Conservation (phyloP, 64 coral and sea anemone species). For the Stichodactyla helianthus region DNA sequence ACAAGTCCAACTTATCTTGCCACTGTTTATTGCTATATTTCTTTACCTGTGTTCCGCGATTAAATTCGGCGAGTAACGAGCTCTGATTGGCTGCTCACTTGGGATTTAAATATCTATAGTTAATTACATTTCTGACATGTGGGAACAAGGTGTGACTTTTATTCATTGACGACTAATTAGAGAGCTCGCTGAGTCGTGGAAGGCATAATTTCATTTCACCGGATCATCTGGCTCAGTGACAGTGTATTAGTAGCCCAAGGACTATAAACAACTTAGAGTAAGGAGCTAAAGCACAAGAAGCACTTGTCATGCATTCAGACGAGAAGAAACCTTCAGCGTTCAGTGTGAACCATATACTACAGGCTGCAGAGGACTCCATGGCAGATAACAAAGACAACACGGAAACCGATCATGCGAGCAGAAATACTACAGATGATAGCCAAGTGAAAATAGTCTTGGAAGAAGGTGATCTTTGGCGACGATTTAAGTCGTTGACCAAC, state of each 20-base stretch:
- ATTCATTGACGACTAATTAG: constrained; percentile 99
- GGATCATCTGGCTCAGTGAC: constrained; percentile 58
- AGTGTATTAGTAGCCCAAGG: constrained; percentile 65
- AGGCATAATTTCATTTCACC: constrained; percentile 77
- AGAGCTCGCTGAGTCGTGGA: constrained; percentile 70
- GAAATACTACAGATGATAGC: constrained; percentile 35
- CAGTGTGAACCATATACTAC: constrained; percentile 76
- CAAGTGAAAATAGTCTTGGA: constrained; percentile 84
- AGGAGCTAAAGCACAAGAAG: constrained; percentile 43
- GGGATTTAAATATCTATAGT: constrained; percentile 89
- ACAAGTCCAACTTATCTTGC: constrained; percentile 67
- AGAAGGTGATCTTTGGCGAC: constrained; percentile 86
- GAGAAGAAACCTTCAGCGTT: constrained; percentile 81
- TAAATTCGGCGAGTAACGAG: constrained; percentile 43
- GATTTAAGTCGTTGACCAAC: constrained; percentile 92
- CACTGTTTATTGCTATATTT: constrained; percentile 91
- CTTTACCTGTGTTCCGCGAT: constrained; percentile 68
- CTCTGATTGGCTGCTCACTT: constrained; percentile 58
- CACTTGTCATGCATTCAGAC: constrained; percentile 67
- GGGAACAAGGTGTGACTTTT: constrained; percentile 95
- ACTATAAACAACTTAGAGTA: constrained; percentile 42
- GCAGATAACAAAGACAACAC: constrained; percentile 28
- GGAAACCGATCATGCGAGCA: constrained; percentile 38
- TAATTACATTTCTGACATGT: constrained; percentile 97
- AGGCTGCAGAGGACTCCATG: constrained; percentile 81